Base-by-base conservation (phyloP, 2,113 vertebrate genomes). In the Eudyptes chrysolophus region DNA sequence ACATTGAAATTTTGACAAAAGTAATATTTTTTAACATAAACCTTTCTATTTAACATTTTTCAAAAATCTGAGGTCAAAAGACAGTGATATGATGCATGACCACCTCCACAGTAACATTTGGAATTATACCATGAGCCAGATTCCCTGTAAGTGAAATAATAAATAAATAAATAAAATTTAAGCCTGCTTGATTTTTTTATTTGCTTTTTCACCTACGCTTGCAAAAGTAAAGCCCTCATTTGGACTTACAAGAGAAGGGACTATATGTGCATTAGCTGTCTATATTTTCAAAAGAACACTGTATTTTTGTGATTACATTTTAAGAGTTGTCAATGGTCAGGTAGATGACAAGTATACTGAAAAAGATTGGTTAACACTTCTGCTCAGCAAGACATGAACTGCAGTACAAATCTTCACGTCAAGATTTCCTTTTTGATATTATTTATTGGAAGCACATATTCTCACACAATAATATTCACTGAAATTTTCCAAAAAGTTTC, bases 11-110 rank as follows among this genome's bases (percentile, higher is more conserved):
- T 58, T 81, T 79, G 22, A 61, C 17, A 48, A 36, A 85, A 69
- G 2, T 6, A 26, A 16, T 11, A 29, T 5, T 16, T 49, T 87
- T 57, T 13, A 22, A 57, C 21, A 10, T 14, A 81, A 77, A 61
- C 1, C 6, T 25, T 80, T 49, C 26, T 38, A 54, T 27, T 54
- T 11, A 58, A 38, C 2, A 10, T 40, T 71, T 94, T 27, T 60
- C 20, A 84, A 34, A 9, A 58, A 42, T 25, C 3, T 58, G 51
- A 87, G 18, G 8, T 52, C 17, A 52, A 71, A 87, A 9, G 4
- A 74, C 5, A 46, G 3, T 0, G 3, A 34, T 38, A 48, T 42
- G 15, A 83, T 0, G 8, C 5, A 55, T 21, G 12, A 19, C 4
- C 11, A n/a, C 14, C 22, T 79, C 44, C 32, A 69, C 7, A 46